Evolutionary conservation across 2,113 vertebrate genomes (phyloP).

Genomic region (Callipepla californica): DNA sequence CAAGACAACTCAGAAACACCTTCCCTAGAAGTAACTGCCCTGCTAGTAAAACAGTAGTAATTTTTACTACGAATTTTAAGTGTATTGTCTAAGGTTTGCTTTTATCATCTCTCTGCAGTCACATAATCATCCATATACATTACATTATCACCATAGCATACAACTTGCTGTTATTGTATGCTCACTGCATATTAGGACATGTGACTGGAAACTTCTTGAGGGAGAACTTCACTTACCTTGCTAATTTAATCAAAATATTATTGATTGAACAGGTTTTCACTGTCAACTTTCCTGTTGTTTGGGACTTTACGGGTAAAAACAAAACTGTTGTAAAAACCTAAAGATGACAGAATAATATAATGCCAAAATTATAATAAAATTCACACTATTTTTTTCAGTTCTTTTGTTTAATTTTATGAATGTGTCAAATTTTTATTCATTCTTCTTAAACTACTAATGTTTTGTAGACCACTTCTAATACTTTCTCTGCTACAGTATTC

Average conservation of each 20-base stretch:
- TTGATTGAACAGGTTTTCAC: background rate
- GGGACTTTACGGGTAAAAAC: background rate
- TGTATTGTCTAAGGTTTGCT: background rate
- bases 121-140: background rate
- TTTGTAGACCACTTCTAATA: background rate
- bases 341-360: background rate
- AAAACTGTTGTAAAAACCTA: background rate
- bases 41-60: background rate
- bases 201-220: background rate
- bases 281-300: background rate
- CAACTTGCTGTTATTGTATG: background rate
- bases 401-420: background rate
- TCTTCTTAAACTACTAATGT: background rate
- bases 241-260: background rate
- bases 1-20: background rate
- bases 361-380: background rate
- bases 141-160: background rate
- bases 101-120: background rate
- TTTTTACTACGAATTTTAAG: background rate
- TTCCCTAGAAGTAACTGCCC: background rate
- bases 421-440: background rate
- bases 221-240: background rate
- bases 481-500: background rate
- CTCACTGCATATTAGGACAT: background rate
- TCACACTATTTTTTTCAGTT: background rate